Evolutionary conservation across 2,113 vertebrate species (phyloP).

Genomic region (Oryzias melastigma): DNA sequence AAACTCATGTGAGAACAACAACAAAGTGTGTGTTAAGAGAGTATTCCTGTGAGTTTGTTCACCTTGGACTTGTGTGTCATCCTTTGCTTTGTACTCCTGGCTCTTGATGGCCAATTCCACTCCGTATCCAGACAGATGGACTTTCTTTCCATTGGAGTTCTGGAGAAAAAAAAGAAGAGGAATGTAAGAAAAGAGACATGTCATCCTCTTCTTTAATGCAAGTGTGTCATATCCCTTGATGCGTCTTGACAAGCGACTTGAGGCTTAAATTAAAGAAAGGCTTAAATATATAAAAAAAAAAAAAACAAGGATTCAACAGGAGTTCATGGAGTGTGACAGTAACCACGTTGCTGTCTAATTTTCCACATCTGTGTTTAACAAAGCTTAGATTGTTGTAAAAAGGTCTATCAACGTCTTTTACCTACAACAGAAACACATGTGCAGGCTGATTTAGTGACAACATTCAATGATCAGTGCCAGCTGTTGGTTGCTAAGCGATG

Average conservation of each 20-base stretch:
- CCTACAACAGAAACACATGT: constrained; percentile 11
- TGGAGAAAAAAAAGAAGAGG: constrained; percentile 58
- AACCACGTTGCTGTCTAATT: not conserved
- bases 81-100: constrained; percentile 98
- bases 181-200: constrained; percentile 4
- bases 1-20: constrained; percentile 38
- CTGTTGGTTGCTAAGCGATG: not conserved
- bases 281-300: not conserved
- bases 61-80: constrained; percentile 99
- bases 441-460: constrained; percentile 8
- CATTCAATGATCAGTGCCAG: constrained; percentile 5
- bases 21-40: not conserved
- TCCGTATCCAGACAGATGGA: constrained; percentile 93
- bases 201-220: not conserved
- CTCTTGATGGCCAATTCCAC: constrained; percentile 98
- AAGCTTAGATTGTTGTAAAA: constrained; percentile 10
- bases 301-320: constrained; percentile 4
- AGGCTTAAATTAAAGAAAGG: no score
- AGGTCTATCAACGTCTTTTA: not conserved
- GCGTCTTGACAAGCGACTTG: not conserved
- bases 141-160: constrained; percentile 83
- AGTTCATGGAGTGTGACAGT: not conserved
- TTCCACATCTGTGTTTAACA: not conserved
- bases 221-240: not conserved
- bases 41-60: not conserved